Conservation (phyloP, 2,797 vertebrate species). For the Gallinago stenura region DNA sequence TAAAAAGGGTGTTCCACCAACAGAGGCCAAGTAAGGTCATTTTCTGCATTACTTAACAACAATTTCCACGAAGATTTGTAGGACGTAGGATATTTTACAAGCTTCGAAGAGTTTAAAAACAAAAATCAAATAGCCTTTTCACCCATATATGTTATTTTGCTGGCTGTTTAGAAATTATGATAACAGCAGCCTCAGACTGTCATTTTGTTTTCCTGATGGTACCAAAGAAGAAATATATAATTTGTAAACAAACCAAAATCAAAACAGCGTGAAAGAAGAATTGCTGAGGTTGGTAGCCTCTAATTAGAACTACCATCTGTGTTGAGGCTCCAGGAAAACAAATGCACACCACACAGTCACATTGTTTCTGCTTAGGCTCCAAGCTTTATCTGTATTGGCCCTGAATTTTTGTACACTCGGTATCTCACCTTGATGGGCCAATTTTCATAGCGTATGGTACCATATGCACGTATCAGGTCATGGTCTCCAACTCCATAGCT, state of each 20-base stretch:
- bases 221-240: not conserved
- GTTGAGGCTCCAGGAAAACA: not conserved
- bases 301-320: conserved; percentile 20
- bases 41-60: not conserved
- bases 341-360: not conserved
- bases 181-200: not conserved
- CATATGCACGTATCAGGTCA: not conserved
- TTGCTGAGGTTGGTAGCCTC: not conserved
- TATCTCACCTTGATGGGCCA: not conserved
- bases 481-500: not conserved
- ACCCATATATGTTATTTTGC: not conserved
- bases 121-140: not conserved
- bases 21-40: conserved; percentile 1
- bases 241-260: conserved; percentile 26
- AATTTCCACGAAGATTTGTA: not conserved
- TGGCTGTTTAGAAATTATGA: not conserved
- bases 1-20: not conserved
- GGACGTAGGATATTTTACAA: not conserved
- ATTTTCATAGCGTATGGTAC: not conserved
- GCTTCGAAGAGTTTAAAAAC: not conserved
- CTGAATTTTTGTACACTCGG: not conserved
- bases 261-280: not conserved
- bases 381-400: not conserved
- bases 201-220: not conserved
- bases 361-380: not conserved